Evolutionary conservation across 2,113 vertebrate species (phyloP).

Genomic region (Hydrochoerus hydrochaeris): DNA sequence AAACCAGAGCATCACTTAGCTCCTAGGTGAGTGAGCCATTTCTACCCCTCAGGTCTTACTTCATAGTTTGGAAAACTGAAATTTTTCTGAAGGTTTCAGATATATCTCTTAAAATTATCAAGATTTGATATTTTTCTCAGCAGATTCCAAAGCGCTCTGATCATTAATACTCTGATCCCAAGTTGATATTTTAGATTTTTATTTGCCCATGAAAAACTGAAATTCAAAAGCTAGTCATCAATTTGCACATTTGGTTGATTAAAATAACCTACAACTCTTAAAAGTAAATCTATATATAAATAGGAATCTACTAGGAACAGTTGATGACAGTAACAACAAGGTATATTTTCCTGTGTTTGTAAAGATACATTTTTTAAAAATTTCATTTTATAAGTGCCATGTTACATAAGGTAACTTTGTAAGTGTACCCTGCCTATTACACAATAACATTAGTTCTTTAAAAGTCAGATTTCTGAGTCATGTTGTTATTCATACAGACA

Average conservation of each 20-base stretch:
- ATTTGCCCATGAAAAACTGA: not conserved
- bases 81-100: not conserved
- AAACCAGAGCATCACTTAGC: not conserved
- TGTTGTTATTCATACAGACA: slow-evolving; percentile 49
- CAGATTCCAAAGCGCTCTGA: not conserved
- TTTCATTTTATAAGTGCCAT: slow-evolving; percentile 4
- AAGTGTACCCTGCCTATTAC: slow-evolving; percentile 30
- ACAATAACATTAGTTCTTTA: slow-evolving; percentile 47
- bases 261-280: not conserved
- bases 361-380: not conserved
- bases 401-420: slow-evolving; percentile 49
- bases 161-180: not conserved
- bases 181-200: not conserved
- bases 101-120: not conserved
- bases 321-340: not conserved
- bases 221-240: not conserved
- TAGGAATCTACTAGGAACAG: not conserved
- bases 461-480: slow-evolving; percentile 77
- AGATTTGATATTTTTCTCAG: not conserved
- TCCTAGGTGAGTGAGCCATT: not conserved
- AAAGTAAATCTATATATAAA: not conserved
- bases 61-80: not conserved
- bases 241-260: not conserved
- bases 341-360: not conserved
- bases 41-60: not conserved